Conservation (phyloP, 2,797 vertebrate genomes). For the Vireo griseus region DNA sequence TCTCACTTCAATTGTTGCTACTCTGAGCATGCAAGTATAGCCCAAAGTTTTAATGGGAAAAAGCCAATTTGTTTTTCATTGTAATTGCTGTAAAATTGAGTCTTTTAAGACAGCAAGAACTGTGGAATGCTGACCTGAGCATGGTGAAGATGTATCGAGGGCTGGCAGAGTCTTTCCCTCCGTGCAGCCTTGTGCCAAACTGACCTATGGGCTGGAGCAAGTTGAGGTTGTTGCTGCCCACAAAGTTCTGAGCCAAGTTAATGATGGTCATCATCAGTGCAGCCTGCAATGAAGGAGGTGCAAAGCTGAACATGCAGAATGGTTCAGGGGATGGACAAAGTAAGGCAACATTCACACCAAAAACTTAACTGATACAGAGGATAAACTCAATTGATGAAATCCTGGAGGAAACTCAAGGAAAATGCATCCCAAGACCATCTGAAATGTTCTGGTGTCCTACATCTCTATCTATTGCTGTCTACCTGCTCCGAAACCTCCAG, state of each 20-base stretch:
- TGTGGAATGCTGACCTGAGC: slow-evolving; percentile 84
- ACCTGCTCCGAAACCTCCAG: not conserved
- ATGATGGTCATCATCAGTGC: slow-evolving; percentile 98
- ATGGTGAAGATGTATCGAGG: slow-evolving; percentile 99
- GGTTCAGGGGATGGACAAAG: not conserved
- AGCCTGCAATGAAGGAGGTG: slow-evolving; percentile 62
- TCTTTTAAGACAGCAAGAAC: not conserved
- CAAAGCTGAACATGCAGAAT: not conserved
- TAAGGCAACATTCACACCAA: not conserved
- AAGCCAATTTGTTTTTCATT: not conserved
- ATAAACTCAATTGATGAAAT: not conserved
- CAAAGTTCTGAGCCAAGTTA: slow-evolving; percentile 95
- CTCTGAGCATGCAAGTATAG: not conserved
- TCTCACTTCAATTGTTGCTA: not conserved
- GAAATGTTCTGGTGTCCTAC: not conserved
- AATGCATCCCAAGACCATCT: not conserved
- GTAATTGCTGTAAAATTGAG: not conserved
- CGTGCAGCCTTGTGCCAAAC: slow-evolving; percentile 94
- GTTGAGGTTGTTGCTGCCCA: slow-evolving; percentile 98
- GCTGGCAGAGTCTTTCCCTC: slow-evolving; percentile 97
- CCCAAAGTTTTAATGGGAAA: not conserved
- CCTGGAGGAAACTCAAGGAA: not conserved
- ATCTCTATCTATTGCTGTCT: accelerated
- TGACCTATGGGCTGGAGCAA: slow-evolving; percentile 92
- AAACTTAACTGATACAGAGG: not conserved